Evolutionary conservation across 2,888 invertebrate genomes (phyloP).

Genomic region (Hymenopus coronatus): DNA sequence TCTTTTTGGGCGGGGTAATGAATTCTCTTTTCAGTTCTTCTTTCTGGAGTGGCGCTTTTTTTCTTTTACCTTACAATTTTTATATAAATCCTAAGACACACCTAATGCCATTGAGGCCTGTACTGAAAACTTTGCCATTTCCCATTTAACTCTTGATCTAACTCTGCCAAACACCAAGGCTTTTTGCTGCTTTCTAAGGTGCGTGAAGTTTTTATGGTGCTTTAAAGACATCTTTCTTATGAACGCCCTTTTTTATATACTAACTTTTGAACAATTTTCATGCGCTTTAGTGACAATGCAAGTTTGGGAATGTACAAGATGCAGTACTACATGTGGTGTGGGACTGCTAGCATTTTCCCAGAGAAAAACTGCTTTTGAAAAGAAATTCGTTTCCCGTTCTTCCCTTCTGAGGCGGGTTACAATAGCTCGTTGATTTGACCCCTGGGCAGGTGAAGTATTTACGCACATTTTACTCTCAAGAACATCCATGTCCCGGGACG

Average conservation of each 20-base stretch:
- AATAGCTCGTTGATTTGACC: not conserved
- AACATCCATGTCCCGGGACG: not conserved
- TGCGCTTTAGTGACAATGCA: too few species aligned
- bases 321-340: too few species aligned
- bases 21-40: not conserved
- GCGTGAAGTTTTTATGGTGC: too few species aligned
- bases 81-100: not conserved
- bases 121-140: not conserved
- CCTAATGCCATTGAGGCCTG: not conserved
- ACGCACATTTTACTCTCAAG: not conserved
- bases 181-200: too few species aligned
- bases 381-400: too few species aligned
- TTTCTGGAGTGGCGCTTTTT: not conserved
- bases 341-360: too few species aligned
- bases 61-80: not conserved
- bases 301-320: too few species aligned
- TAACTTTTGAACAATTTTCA: too few species aligned
- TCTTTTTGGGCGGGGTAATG: not conserved
- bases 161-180: not conserved
- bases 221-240: too few species aligned
- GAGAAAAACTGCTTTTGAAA: too few species aligned
- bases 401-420: not conserved
- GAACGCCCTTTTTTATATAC: too few species aligned
- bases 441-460: not conserved
- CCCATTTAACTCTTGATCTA: not conserved